Conservation (phyloP, 92 coral and sea anemone species). For the Palythoa grandiflora region DNA sequence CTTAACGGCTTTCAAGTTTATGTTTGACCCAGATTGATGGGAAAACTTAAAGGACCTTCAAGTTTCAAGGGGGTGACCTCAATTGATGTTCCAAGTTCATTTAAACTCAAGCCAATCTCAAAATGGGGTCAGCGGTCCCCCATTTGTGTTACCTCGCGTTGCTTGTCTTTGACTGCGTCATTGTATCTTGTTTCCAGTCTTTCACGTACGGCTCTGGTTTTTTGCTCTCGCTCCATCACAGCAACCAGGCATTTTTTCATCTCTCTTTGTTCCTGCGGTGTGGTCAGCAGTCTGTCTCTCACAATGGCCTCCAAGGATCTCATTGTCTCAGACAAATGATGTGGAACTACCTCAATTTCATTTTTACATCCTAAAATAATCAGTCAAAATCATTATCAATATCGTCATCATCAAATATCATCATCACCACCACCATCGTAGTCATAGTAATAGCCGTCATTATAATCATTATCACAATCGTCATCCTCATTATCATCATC, state of each 20-base stretch:
- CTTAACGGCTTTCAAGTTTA: too few species aligned
- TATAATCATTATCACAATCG: too few species aligned
- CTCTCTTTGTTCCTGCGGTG: constrained; percentile 76
- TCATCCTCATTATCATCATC: neutral
- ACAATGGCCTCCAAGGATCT: constrained; percentile 68
- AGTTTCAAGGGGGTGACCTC: too few species aligned
- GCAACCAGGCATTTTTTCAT: constrained; percentile 75
- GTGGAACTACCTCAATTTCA: constrained; percentile 47
- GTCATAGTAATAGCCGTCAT: too few species aligned
- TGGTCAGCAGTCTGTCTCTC: constrained; percentile 85
- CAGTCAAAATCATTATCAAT: neutral
- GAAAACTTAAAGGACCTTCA: too few species aligned
- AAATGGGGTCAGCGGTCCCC: too few species aligned
- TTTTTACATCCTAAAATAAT: neutral
- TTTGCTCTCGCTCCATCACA: constrained; percentile 84
- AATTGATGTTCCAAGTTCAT: too few species aligned
- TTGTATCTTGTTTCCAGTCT: constrained; percentile 75
- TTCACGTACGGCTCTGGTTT: constrained; percentile 72
- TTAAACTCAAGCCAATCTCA: too few species aligned
- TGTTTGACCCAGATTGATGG: too few species aligned
- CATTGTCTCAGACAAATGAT: constrained; percentile 68
- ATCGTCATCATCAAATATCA: neutral
- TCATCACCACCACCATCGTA: neutral
- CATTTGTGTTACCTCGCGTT: constrained; percentile 69
- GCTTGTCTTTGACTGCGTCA: constrained; percentile 80